A percentile compares a stretch with the other conserved stretches of the same genome.
Evolutionary conservation across 1,140 invertebrate genomes (phyloP).

Genomic region (Drosophila sturtevanti): DNA sequence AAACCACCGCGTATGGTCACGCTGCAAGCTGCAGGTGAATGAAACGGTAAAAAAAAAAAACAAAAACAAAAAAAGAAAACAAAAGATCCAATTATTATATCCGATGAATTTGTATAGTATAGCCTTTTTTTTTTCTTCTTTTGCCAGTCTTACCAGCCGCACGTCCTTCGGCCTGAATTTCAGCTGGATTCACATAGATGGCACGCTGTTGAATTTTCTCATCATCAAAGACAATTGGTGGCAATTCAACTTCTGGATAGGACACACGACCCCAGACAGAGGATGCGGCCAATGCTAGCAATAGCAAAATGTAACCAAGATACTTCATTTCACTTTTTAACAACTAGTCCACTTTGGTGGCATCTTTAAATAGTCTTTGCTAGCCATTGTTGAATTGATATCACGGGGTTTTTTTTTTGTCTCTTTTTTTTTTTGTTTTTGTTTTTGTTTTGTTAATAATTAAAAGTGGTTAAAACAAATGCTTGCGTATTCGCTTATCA

Average conservation of each 20-base stretch:
- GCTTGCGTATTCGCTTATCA: neutral
- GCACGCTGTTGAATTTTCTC: constrained; percentile 35
- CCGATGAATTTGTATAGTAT: too few species aligned
- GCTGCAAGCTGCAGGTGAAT: constrained; percentile 51
- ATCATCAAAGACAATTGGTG: constrained; percentile 35
- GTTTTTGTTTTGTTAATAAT: neutral
- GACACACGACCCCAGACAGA: constrained; percentile 58
- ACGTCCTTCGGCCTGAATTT: constrained; percentile 30
- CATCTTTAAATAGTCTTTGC: constrained; percentile 63
- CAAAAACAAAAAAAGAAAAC: neutral
- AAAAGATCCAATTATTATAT: too few species aligned
- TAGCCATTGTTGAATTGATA: constrained; percentile 26
- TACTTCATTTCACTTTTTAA: constrained; percentile 64
- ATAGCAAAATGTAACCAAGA: constrained; percentile 44
- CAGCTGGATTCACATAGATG: constrained; percentile 39
- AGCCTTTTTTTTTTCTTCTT: too few species aligned
- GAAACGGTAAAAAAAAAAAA: too few species aligned
- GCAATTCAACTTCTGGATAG: constrained; percentile 56
- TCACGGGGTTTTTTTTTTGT: neutral
- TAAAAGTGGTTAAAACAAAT: constrained; percentile 5
- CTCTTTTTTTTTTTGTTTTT: neutral
- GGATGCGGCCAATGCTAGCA: constrained; percentile 39
- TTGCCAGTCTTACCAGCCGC: constrained; percentile 40
- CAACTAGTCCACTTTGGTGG: neutral
- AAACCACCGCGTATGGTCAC: constrained; percentile 71